Percentiles rank a stretch among this genome's conserved stretches.
phyloP scores from a whole-genome alignment of 2,113 vertebrate genomes.

The Passer domesticus region DNA sequence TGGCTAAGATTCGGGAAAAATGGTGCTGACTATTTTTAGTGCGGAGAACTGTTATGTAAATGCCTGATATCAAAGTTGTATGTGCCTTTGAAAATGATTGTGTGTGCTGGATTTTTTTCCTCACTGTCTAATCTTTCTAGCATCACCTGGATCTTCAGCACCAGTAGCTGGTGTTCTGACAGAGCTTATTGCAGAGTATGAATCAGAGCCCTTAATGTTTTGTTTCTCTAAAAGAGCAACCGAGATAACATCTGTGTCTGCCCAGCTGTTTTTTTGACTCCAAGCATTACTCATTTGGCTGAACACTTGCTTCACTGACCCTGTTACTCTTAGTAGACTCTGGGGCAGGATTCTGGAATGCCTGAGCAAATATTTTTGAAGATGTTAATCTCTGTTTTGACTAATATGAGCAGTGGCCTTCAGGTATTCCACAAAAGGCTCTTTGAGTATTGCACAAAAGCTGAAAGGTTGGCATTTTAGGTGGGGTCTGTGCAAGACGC shows the following conservation, averaged over 20 bases:
- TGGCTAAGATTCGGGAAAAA: neutral
- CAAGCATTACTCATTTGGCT: neutral
- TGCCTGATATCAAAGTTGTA: neutral
- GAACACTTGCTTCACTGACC: neutral
- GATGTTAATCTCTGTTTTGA: constrained; percentile 11
- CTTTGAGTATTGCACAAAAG: neutral
- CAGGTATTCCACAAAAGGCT: neutral
- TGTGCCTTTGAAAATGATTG: neutral
- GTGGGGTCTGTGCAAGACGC: neutral
- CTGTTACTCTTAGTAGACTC: neutral
- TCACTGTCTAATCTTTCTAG: neutral
- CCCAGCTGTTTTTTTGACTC: neutral
- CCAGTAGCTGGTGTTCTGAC: neutral
- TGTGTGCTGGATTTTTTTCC: neutral
- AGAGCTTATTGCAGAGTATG: neutral
- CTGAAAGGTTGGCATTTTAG: neutral
- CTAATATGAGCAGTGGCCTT: neutral
- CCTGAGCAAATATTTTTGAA: neutral
- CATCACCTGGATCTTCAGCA: neutral
- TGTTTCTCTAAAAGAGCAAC: neutral
- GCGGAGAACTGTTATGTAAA: neutral
- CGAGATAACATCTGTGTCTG: neutral
- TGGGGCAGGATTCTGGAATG: neutral
- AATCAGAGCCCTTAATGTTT: neutral
- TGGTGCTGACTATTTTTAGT: neutral